Base-by-base conservation (phyloP, 1,140 invertebrate genomes). In the Laupala kohalensis region DNA sequence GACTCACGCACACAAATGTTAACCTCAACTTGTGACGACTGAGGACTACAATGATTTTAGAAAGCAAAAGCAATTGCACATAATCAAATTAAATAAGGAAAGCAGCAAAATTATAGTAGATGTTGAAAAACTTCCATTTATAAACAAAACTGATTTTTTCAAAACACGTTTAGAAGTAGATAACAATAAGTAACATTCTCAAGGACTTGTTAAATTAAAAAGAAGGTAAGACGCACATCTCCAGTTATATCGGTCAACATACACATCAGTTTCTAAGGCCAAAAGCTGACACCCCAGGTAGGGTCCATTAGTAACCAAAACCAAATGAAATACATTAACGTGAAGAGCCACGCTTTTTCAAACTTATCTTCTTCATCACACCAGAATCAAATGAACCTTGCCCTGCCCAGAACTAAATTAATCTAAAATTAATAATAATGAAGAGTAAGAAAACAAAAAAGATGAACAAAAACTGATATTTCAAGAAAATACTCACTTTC, bases 401-500 rank as follows among this genome's bases (percentile, higher is more conserved):
- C 37, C 37, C 37, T 53, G 37, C 37, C 37, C 37, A 53, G 1
- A 53, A 53, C 19, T 53, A 53, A 53, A 53, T 13, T 53, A 9
- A 53, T n/a, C n/a, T n/a, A n/a, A n/a, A n/a, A n/a, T n/a, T n/a
- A n/a, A n/a, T n/a, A 19, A 53, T 9, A 53, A 53, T 12, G 66
- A 27, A 66, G 13, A 66, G 65, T 24, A 25, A 13, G 25, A 28
- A 25, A 67, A 26, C 24, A 19, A 28, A 27, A 13, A 26, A 28
- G 26, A 4, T 3, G 4, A 28, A 1, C 26, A 2, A 67, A 29
- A 26, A 26, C 5, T n/a, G 6, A 66, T 19, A 1, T 65, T 12
- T 5, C 25, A 66, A n/a, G 5, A 4, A 66, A 27, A 27, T 68
- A 68, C 67, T 68, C 67, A 68, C 67, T 68, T 68, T 27, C 26